phyloP scores from a whole-genome alignment of 2,113 vertebrate species.

The Morone chrysops region DNA sequence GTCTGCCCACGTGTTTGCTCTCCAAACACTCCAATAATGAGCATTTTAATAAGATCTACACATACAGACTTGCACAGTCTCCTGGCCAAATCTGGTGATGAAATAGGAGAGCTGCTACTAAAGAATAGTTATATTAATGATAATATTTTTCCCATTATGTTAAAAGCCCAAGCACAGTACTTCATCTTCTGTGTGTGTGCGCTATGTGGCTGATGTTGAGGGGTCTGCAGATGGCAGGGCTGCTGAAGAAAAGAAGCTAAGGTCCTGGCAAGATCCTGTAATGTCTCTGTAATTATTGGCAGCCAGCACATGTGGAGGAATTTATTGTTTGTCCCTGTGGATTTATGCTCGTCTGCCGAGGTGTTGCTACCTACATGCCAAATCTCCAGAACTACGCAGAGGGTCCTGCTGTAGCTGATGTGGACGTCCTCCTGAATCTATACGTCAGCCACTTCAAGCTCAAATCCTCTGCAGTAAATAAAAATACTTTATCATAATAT shows the following conservation, averaged over 20 bases:
- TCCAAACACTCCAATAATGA: constrained; percentile 73
- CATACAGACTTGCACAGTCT: constrained; percentile 15
- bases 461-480: background rate
- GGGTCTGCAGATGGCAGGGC: constrained; percentile 31
- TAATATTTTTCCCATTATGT: constrained; percentile 60
- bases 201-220: constrained; percentile 37
- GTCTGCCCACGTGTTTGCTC: constrained; percentile 66
- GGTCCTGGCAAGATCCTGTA: constrained; percentile 32
- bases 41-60: constrained; percentile 58
- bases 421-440: background rate
- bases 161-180: constrained; percentile 39
- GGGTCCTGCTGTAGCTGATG: background rate
- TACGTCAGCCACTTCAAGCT: background rate
- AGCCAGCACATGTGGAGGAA: constrained; percentile 15
- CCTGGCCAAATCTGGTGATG: constrained; percentile 32
- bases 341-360: constrained; percentile 42
- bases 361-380: constrained; percentile 29
- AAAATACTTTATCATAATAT: background rate
- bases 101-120: constrained; percentile 52
- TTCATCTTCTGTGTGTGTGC: constrained; percentile 37
- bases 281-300: constrained; percentile 52
- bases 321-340: constrained; percentile 27
- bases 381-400: constrained; percentile 1
- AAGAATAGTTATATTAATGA: constrained; percentile 62
- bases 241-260: constrained; percentile 25